Percentiles rank a stretch among this genome's conserved stretches.
phyloP scores from a whole-genome alignment of 1,140 invertebrate species.

The Andrena cerasifolii region DNA sequence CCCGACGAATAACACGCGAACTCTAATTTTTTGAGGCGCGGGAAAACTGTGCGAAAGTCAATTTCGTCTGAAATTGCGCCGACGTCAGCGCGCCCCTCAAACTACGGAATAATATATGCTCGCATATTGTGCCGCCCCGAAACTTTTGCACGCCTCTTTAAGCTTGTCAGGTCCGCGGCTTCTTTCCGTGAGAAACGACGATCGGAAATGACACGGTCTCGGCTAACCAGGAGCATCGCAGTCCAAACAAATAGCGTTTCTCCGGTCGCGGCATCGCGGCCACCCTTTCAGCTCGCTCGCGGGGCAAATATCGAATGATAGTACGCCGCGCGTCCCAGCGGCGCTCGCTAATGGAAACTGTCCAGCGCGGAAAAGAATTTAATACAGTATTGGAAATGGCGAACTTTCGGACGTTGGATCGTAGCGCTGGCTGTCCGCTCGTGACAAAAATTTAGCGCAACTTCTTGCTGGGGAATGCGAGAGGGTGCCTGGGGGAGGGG shows the following conservation, averaged over 20 bases:
- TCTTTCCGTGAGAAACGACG: slow-evolving; percentile 70
- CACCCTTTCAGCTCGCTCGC: neutral
- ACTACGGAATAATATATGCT: slow-evolving; percentile 43
- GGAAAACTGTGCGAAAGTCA: slow-evolving; percentile 44
- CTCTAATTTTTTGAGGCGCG: neutral
- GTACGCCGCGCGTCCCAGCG: neutral
- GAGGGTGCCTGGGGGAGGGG: neutral
- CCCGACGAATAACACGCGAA: neutral
- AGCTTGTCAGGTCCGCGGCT: slow-evolving; percentile 3
- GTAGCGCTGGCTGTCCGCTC: slow-evolving; percentile 7
- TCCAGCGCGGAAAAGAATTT: slow-evolving; percentile 18
- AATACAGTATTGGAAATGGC: slow-evolving; percentile 17
- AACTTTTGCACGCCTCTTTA: slow-evolving; percentile 49
- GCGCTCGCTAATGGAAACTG: slow-evolving; percentile 26
- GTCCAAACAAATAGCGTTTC: slow-evolving; percentile 55
- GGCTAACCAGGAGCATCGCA: slow-evolving; percentile 44
- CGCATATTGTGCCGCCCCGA: slow-evolving; percentile 39
- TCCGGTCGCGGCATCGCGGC: neutral
- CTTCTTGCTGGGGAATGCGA: neutral
- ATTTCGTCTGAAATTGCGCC: slow-evolving; percentile 51
- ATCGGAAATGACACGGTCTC: slow-evolving; percentile 72
- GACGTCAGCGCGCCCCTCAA: slow-evolving; percentile 24
- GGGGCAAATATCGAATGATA: slow-evolving; percentile 32
- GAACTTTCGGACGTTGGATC: neutral
- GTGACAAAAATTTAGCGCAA: slow-evolving; percentile 13